Percentiles rank a stretch among this genome's conserved stretches.
Evolutionary conservation across 2,888 invertebrate genomes (phyloP).

Genomic region (Diogma glabrata): DNA sequence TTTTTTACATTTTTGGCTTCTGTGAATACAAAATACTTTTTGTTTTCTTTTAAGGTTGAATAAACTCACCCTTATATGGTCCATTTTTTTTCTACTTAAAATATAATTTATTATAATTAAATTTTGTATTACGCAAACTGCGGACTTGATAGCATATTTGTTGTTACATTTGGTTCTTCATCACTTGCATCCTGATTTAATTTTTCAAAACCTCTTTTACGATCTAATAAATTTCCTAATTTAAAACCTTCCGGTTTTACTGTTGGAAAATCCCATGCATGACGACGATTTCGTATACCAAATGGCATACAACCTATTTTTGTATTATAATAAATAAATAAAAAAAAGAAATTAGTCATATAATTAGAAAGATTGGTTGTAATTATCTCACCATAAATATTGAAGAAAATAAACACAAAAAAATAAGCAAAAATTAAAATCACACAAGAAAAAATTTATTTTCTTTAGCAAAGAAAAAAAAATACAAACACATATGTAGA

Average conservation of each 20-base stretch:
- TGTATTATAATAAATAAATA: conserved; percentile 5
- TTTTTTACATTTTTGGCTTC: too few species aligned
- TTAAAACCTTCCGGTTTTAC: conserved; percentile 49
- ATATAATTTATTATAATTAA: too few species aligned
- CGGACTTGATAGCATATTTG: conserved; percentile 36
- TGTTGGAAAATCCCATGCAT: conserved; percentile 38
- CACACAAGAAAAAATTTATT: conserved; percentile 10
- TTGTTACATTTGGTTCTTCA: conserved; percentile 44
- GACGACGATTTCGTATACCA: conserved; percentile 32
- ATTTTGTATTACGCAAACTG: conserved; percentile 25
- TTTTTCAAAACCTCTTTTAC: conserved; percentile 46
- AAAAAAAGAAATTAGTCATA: neutral
- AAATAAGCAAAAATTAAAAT: conserved; percentile 7
- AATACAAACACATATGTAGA: too few species aligned
- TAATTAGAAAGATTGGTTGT: too few species aligned
- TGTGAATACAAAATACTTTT: too few species aligned
- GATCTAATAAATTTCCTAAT: conserved; percentile 49
- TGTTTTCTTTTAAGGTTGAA: too few species aligned
- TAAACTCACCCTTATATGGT: too few species aligned
- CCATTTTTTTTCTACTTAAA: too few species aligned
- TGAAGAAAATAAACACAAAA: conserved; percentile 1
- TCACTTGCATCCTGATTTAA: conserved; percentile 56
- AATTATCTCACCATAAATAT: neutral
- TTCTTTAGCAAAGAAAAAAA: neutral
- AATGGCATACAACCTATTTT: conserved; percentile 31